A percentile compares a stretch with the other conserved stretches of the same genome.
Conservation (phyloP, 1,140 invertebrate genomes). For the Ceratosolen solmsi region DNA sequence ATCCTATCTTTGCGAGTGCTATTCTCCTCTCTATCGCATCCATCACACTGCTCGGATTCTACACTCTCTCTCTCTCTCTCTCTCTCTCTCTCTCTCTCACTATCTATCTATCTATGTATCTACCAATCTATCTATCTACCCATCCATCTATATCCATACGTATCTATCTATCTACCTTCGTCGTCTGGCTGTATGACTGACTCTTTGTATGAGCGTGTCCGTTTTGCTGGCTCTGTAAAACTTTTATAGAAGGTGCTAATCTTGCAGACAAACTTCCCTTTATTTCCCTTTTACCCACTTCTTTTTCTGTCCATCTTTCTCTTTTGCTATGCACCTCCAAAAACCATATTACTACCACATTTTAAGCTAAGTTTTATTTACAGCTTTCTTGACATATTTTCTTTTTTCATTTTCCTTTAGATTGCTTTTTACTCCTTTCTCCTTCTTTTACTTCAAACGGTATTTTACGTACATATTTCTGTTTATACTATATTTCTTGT, state of each 20-base stretch:
- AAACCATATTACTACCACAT: conserved; percentile 27
- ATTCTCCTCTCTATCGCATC: no score
- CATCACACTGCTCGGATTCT: conserved; percentile 40
- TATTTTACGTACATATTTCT: neutral
- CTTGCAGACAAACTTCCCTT: conserved; percentile 69
- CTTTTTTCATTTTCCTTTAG: neutral
- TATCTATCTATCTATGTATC: conserved; percentile 6
- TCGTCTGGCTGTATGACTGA: conserved; percentile 14
- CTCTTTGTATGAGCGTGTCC: neutral
- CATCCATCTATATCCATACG: neutral
- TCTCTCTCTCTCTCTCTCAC: conserved; percentile 1
- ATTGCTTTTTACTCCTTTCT: neutral
- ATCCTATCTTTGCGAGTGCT: conserved; percentile 47
- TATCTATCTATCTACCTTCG: conserved; percentile 6
- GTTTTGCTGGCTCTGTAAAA: conserved; percentile 56
- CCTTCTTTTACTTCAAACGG: neutral
- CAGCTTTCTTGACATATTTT: neutral
- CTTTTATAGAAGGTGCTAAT: conserved; percentile 74
- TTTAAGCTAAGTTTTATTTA: neutral
- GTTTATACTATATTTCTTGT: neutral
- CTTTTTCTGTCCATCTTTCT: neutral
- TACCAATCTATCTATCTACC: conserved; percentile 2
- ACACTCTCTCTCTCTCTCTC: conserved; percentile 22
- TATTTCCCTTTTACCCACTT: conserved; percentile 34
- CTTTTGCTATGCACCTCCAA: neutral